phyloP scores from a whole-genome alignment of 2,888 invertebrate genomes.

The Caenorhabditis sp. region DNA sequence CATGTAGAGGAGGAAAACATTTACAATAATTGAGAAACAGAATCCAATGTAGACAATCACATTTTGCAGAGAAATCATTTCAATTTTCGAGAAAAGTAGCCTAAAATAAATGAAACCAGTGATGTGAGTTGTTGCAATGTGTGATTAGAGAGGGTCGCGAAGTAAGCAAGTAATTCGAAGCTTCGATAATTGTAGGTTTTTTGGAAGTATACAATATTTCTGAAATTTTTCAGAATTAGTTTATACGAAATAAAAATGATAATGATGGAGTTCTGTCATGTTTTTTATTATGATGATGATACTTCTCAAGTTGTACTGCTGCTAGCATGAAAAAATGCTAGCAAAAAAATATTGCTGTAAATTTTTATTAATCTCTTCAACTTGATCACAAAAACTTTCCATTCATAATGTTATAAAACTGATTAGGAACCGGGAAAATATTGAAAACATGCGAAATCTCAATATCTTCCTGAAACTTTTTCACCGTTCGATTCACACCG shows the following conservation, averaged over 20 bases:
- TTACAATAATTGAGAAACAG: not conserved
- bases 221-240: no score
- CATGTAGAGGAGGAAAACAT: constrained; percentile 8
- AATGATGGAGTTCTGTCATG: no score
- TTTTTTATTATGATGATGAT: no score
- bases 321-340: no score
- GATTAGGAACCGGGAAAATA: constrained; percentile 18
- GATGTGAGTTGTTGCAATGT: not conserved
- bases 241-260: no score
- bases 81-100: not conserved
- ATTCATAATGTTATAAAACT: constrained; percentile 29
- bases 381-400: constrained; percentile 19
- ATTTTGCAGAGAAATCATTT: not conserved
- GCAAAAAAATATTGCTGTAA: no score
- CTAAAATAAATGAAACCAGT: not conserved
- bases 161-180: not conserved
- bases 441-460: constrained; percentile 25
- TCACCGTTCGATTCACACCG: constrained; percentile 15
- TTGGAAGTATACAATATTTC: not conserved
- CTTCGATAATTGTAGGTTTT: not conserved
- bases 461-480: constrained; percentile 32
- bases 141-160: not conserved
- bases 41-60: not conserved
- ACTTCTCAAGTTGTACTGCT: no score
- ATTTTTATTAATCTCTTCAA: no score